Base-by-base conservation (phyloP, 2,797 vertebrate genomes). In the Acanthurus leucopareius region DNA sequence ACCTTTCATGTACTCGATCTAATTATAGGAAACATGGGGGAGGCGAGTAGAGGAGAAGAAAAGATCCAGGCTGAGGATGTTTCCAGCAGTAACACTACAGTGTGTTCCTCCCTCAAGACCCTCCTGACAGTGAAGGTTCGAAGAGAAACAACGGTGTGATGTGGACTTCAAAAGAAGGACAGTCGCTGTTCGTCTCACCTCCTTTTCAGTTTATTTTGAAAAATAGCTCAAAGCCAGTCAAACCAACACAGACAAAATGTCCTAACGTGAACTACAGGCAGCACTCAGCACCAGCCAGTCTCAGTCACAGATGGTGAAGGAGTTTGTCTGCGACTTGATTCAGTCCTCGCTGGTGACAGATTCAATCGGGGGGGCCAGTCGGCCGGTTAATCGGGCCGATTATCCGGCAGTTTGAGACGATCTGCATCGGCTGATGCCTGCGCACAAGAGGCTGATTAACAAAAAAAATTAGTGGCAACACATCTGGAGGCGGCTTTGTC, bases 11-110 rank as follows among this genome's bases (percentile, higher is more conserved):
- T 80, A n/a, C 48, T 73, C 2, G 1, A 13, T 82, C 83, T 91
- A 88, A 86, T 83, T 82, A 83, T 89, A 88, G 85, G 61, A 70
- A 3, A 63, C 77, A 86, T 49, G 82, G 73, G 64, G 88, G 88
- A 84, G 84, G 87, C 8, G 19, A 73, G 77, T 49, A 40, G 47
- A 54, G 66, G 49, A 79, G 68, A 82, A 54, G 60, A 60, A 59
- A 56, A 72, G 20, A 69, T 51, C 54, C 40, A 75, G 53, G 16
- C 72, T 20, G 57, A 59, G 67, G 76, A 64, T 81, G 75, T 82
- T 80, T 87, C 69, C 69, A 81, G 58, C 77, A 75, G 32, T 70
- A 67, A 67, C 28, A 42, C n/a, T 60, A 63, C 52, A 72, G 42
- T 25, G 48, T n/a, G 49, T 48, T 32, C 69, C 51, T 79, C 61